Evolutionary conservation across 2,797 vertebrate genomes (phyloP).

Genomic region (Streptopelia turtur): DNA sequence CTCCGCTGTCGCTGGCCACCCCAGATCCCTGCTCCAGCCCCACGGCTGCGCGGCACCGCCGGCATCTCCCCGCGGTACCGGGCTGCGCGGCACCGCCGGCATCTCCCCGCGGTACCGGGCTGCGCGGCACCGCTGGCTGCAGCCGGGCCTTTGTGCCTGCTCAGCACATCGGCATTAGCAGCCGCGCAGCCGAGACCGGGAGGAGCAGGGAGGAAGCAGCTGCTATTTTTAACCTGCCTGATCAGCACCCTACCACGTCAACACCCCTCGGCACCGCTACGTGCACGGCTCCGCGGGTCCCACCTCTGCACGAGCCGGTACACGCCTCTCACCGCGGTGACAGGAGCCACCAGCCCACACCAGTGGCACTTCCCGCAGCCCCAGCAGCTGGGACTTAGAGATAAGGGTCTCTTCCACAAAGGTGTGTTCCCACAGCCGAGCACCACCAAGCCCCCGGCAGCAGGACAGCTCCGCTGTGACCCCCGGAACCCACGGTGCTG

Average conservation of each 20-base stretch:
- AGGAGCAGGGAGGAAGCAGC: background rate
- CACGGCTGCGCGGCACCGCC: rapidly evolving
- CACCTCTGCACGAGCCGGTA: background rate
- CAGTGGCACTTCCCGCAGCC: background rate
- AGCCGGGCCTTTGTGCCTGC: background rate
- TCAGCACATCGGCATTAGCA: background rate
- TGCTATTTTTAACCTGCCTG: constrained; percentile 40
- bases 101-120: rapidly evolving
- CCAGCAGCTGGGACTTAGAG: background rate
- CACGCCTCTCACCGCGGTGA: rapidly evolving
- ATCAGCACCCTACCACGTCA: constrained; percentile 21
- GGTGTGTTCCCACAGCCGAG: background rate
- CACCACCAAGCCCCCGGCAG: background rate
- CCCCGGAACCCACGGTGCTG: background rate
- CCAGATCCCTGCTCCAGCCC: rapidly evolving
- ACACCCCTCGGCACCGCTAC: background rate
- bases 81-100: background rate
- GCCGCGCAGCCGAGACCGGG: background rate
- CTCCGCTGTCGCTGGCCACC: rapidly evolving
- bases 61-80: rapidly evolving
- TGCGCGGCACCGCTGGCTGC: background rate
- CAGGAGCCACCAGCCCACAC: background rate
- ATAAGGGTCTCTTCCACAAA: background rate
- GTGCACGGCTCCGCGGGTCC: background rate
- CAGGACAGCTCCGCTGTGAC: background rate